These are phyloP conservation scores for Cassiopea xamachana DNA, from an alignment of 30 jellyfish, hydroid and myxozoan species.

Conservation along the genomic window DNA sequence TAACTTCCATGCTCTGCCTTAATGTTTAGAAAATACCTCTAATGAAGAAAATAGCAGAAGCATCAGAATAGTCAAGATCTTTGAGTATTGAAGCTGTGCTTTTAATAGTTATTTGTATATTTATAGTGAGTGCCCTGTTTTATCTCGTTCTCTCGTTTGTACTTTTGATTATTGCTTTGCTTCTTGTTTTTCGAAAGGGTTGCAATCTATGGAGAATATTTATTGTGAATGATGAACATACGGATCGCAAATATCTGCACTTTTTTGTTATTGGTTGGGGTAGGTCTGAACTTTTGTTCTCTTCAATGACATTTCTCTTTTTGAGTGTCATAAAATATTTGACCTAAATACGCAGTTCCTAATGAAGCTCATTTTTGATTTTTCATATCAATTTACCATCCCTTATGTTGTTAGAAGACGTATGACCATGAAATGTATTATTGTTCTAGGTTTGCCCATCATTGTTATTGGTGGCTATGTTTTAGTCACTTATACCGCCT, in stretches of 20 bases:
- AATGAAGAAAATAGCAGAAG: too few species aligned
- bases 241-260: slow-evolving; percentile 72
- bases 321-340: too few species aligned
- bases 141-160: too few species aligned
- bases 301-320: neutral
- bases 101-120: neutral
- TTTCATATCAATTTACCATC: too few species aligned
- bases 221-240: slow-evolving; percentile 92
- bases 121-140: neutral
- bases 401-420: too few species aligned
- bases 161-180: neutral
- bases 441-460: slow-evolving; percentile 80
- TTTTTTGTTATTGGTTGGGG: slow-evolving; percentile 95
- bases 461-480: slow-evolving; percentile 76
- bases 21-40: too few species aligned
- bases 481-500: slow-evolving; percentile 79
- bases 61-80: too few species aligned
- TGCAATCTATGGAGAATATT: slow-evolving; percentile 93
- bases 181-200: slow-evolving; percentile 49
- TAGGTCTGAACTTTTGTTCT: slow-evolving; percentile 21
- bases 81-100: too few species aligned
- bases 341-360: too few species aligned
- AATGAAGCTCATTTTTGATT: too few species aligned
- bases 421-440: too few species aligned
- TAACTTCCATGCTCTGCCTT: too few species aligned